Evolutionary conservation across 2,888 invertebrate genomes (phyloP), one percentile per base, ranked within the genome.

Genomic region (Cataglyphis livida): DNA sequence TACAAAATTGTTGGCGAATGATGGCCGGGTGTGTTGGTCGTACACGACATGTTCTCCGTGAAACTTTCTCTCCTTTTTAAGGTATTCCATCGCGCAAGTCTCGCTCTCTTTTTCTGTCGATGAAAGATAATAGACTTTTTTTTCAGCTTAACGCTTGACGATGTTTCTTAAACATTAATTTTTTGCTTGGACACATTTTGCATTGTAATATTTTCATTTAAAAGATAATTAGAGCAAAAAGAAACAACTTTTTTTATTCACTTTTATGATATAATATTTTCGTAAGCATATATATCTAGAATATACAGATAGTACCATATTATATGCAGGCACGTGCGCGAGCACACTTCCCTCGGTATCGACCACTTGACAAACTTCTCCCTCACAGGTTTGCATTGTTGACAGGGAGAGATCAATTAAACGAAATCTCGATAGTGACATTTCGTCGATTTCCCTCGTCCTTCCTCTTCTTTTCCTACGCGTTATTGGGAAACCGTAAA

Each of bases 381-480:
- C 71, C 70, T 48, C 38, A 64, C 66, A 28, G 66, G 44, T 51
- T 62, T 64, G 21, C 32, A 62, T 6, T 79, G 70, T 86, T 38
- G 74, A 87, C 35, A 44, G 70, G 88, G 83, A 68, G 83, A 91
- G 91, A 93, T 92, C 91, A 91, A 93, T 93, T 92, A 92, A 91
- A 90, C 89, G 89, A 91, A 91, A 93, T 92, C 87, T 88, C 85
- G 91, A 91, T 93, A 92, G 93, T 90, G 89, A 88, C 84, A 89
- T 92, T 90, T 88, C 84, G 89, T 90, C 83, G 87, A 65, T 79
- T 62, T 21, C 35, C 35, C 44, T 44, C 41, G 12, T 35, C 71
- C 32, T 38, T 51, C 0, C n/a, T 51, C 7, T 7, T 7, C 2
- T n/a, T 51, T 51, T 62, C 74, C 66, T 57, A 7, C 41, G 18